Conservation (phyloP, 2,797 vertebrate genomes). For the Microctenopoma lineatum region DNA sequence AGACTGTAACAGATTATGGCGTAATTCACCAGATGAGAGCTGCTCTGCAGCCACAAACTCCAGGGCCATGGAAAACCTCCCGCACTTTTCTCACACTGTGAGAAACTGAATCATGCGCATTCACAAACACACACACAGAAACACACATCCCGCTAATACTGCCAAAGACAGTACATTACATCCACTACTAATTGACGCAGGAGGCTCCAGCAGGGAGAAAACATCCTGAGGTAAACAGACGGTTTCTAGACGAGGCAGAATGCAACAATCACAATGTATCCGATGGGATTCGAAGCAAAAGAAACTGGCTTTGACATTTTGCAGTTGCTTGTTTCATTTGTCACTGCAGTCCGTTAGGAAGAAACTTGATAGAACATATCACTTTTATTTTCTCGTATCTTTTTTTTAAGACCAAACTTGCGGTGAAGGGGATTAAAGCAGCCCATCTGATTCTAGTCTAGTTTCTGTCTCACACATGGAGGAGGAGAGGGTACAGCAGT, state of each 20-base stretch:
- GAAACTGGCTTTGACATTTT: slow-evolving; percentile 31
- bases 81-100: slow-evolving; percentile 64
- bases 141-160: slow-evolving; percentile 16
- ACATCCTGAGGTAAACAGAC: slow-evolving; percentile 73
- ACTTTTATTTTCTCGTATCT: slow-evolving; percentile 17
- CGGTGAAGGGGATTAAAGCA: slow-evolving; percentile 54
- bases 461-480: slow-evolving; percentile 67
- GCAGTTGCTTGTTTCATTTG: slow-evolving; percentile 41
- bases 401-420: slow-evolving; percentile 33
- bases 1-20: slow-evolving; percentile 70
- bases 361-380: slow-evolving; percentile 15
- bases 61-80: slow-evolving; percentile 62
- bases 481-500: slow-evolving; percentile 24
- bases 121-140: slow-evolving; percentile 25
- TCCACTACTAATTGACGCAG: slow-evolving; percentile 68
- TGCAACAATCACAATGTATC: slow-evolving; percentile 44
- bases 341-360: slow-evolving; percentile 29
- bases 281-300: slow-evolving; percentile 43
- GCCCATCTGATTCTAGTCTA: slow-evolving; percentile 64
- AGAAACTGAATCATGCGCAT: slow-evolving; percentile 50
- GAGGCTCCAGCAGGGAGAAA: slow-evolving; percentile 63
- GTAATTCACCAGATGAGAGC: slow-evolving; percentile 73
- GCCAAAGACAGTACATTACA: slow-evolving; percentile 66
- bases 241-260: slow-evolving; percentile 51
- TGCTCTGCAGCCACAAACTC: slow-evolving; percentile 67